phyloP scores from a whole-genome alignment of 2,113 vertebrate genomes.

The Barbus barbus region DNA sequence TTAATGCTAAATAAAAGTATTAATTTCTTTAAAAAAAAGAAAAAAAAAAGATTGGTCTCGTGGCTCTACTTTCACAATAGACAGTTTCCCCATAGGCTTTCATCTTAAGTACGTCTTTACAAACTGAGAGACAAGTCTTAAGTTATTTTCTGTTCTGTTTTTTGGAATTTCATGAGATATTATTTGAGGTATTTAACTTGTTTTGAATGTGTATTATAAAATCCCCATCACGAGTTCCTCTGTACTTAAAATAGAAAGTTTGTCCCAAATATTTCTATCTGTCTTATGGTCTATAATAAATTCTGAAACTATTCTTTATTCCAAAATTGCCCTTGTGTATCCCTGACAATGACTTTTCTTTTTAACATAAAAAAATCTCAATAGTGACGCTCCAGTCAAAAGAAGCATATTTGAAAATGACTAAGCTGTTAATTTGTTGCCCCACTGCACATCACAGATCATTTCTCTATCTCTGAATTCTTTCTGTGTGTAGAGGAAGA shows the following conservation, averaged over 20 bases:
- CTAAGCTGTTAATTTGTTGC: not conserved
- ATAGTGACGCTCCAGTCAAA: not conserved
- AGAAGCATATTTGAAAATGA: not conserved
- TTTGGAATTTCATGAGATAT: not conserved
- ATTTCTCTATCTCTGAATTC: not conserved
- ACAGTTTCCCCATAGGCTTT: not conserved
- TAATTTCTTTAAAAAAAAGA: too few relatives aligned
- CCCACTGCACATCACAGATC: not conserved
- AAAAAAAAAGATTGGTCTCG: too few relatives aligned
- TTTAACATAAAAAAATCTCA: too few relatives aligned
- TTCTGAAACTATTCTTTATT: not conserved
- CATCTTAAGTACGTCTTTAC: not conserved
- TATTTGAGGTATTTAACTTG: not conserved
- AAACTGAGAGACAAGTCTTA: not conserved
- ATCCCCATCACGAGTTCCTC: not conserved
- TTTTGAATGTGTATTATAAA: not conserved
- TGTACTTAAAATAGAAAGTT: not conserved
- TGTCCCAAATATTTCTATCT: conserved; percentile 20
- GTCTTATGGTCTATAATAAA: not conserved
- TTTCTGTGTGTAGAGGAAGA: not conserved
- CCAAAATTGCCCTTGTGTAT: not conserved
- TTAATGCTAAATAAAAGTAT: too few relatives aligned
- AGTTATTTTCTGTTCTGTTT: not conserved
- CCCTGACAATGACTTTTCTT: conserved; percentile 6
- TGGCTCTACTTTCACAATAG: too few relatives aligned